Evolutionary conservation across 2,113 vertebrate genomes (phyloP).

Genomic region (Loxodonta africana): DNA sequence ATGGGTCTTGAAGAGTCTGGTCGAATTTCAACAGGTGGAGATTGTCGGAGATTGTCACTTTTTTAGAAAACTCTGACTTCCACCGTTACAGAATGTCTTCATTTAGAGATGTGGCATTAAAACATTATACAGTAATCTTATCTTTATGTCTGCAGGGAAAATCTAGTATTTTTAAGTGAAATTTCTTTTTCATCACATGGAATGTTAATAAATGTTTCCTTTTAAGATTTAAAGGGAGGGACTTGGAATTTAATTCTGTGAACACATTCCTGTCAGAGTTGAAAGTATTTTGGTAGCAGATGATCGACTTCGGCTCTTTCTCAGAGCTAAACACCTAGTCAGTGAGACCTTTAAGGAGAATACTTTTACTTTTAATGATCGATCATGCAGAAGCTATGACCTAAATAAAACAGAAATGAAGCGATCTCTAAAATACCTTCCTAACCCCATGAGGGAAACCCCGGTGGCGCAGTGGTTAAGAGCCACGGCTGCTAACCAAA

Average conservation of each 20-base stretch:
- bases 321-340: not conserved
- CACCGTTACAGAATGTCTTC: slow-evolving; percentile 50
- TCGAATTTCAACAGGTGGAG: not conserved
- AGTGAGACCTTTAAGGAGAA: slow-evolving; percentile 54
- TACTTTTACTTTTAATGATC: not conserved
- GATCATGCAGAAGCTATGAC: not conserved
- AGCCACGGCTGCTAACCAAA: too few species aligned
- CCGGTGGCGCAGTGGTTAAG: too few species aligned
- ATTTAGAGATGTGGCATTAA: not conserved
- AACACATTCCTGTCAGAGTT: slow-evolving; percentile 10
- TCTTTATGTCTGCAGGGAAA: slow-evolving; percentile 44
- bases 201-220: not conserved
- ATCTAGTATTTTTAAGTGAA: slow-evolving; percentile 38
- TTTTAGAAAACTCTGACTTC: slow-evolving; percentile 16
- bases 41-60: not conserved
- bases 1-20: not conserved
- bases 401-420: not conserved
- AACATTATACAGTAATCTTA: slow-evolving; percentile 36
- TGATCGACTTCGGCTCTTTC: not conserved
- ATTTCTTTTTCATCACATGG: slow-evolving; percentile 8
- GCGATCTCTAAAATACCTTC: not conserved
- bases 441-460: too few species aligned
- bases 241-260: slow-evolving; percentile 50
- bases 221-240: not conserved
- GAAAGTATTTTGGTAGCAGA: not conserved